Base-by-base conservation (phyloP, 2,888 invertebrate genomes). In the Netelia fuscicornis region DNA sequence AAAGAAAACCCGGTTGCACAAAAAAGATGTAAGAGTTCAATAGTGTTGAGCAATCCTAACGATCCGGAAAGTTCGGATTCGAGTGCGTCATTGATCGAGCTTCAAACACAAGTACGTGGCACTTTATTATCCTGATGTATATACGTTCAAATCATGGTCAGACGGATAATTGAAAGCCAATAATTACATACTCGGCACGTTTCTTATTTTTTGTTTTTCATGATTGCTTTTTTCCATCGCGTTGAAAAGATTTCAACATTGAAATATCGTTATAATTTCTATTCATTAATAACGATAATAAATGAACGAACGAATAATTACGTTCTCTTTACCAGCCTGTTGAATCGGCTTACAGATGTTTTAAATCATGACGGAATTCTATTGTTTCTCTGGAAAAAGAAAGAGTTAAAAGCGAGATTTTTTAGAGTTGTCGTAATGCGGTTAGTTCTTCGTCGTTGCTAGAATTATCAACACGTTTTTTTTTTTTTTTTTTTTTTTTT, bases 331-430 rank as follows among this genome's bases (percentile, higher is more conserved):
- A 85, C 86, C 88, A 86, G 86, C 81, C 86, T 90, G 78, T 68
- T 88, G 90, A 90, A 89, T 89, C 88, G 89, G 87, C 87, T 74
- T 92, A 93, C 90, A 91, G 91, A 84, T 90, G 90, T 91, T 93
- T 93, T 91, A 93, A 92, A 91, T 92, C 89, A 89, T 93, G 93
- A 89, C 90, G 92, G 85, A 93, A 91, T 91, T 90, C 87, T 90
- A 91, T 67, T 88, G 87, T 88, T 71, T 90, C 87, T 92, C 92
- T 92, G 92, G 89, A 92, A 92, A 90, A 72, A 85, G 42, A 86
- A 84, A 77, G 81, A 86, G 89, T 90, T 86, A 89, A 90, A 89
- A 90, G 87, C 87, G 87, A 86, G 81, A 86, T 58, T 58, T 58
- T 58, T 58, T 58, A 17, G 56, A 56, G 56, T 9, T 56, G 20